Conservation (phyloP, 35 echinoderm and acorn worm genomes). For the Holothuria glaberrima region DNA sequence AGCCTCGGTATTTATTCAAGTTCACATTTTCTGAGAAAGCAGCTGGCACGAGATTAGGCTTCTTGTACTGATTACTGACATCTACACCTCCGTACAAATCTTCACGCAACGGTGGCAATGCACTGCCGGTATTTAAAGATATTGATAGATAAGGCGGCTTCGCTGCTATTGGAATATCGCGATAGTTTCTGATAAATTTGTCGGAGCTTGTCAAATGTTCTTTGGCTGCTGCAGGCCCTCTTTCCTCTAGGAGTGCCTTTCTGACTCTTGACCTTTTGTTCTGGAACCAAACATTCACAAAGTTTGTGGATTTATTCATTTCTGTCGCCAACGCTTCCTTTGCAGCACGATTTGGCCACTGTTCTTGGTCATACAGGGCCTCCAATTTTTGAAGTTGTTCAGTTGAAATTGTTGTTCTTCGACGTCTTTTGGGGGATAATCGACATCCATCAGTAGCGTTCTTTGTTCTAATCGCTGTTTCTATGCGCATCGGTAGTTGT, state of each 20-base stretch:
- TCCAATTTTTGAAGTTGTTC: slow-evolving; percentile 83
- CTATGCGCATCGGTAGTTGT: no score
- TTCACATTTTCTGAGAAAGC: no score
- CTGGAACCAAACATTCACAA: slow-evolving; percentile 98
- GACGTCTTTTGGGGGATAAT: background rate
- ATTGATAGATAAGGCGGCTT: background rate
- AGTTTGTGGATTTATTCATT: slow-evolving; percentile 81
- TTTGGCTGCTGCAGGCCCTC: background rate
- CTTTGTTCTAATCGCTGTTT: no score
- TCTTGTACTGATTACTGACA: no score
- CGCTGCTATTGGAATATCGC: background rate
- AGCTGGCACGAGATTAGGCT: no score
- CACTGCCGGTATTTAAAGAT: no score
- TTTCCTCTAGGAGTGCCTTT: background rate
- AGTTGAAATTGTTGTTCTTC: background rate
- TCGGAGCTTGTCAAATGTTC: background rate
- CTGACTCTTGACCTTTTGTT: slow-evolving; percentile 80
- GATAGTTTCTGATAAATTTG: background rate
- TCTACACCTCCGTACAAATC: no score
- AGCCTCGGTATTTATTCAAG: no score
- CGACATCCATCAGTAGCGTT: no score
- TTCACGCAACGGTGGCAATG: no score
- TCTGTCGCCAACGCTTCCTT: slow-evolving; percentile 82
- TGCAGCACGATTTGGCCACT: slow-evolving; percentile 80
- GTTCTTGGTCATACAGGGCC: slow-evolving; percentile 68